Base-by-base conservation (phyloP, 2,888 invertebrate genomes). In the Aplocera efformata region DNA sequence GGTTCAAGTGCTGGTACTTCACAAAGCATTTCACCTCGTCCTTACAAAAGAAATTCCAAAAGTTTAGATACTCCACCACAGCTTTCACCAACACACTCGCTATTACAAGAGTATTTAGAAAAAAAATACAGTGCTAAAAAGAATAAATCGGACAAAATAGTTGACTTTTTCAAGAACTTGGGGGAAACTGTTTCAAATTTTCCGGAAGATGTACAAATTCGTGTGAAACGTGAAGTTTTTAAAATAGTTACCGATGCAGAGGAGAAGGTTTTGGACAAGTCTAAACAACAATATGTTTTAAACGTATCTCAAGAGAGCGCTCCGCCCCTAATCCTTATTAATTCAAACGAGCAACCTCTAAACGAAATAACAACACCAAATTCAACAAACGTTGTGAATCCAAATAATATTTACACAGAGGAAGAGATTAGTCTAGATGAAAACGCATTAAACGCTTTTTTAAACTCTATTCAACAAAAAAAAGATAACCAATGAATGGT, bases 171-270 rank as follows among this genome's bases (percentile, higher is more conserved):
- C 26, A 46, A 32, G 37, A 46, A 42, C 37, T 32, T 42, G 41
- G 41, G 41, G 30, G 29, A 41, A 46, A 42, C 47, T 28, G 47
- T 42, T 23, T 39, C 28, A 42, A 31, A 29, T 35, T 42, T 42
- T 31, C 39, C 42, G 29, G 33, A 37, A 39, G 39, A 42, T 42
- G 30, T 39, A 34, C 47, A 42, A 31, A 38, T 47, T 39, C 42
- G 42, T 29, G 42, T 47, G 27, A 47, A 47, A 36, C 31, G 47
- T 35, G 42, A 31, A 28, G 42, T 47, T 35, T 47, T 47, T 38
- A 42, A 46, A 40, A 32, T 46, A 37, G 46, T 46, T 31, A 36
- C 29, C 23, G 37, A 41, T 35, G 41, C 41, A 21, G 46, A 44
- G 32, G 43, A 25, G 26, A 32, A 37, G 30, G 30, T 37, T 30